A percentile compares a stretch with the other conserved stretches of the same genome.
phyloP scores from a whole-genome alignment of 2,797 vertebrate species.

The Amphiprion clarkii region DNA sequence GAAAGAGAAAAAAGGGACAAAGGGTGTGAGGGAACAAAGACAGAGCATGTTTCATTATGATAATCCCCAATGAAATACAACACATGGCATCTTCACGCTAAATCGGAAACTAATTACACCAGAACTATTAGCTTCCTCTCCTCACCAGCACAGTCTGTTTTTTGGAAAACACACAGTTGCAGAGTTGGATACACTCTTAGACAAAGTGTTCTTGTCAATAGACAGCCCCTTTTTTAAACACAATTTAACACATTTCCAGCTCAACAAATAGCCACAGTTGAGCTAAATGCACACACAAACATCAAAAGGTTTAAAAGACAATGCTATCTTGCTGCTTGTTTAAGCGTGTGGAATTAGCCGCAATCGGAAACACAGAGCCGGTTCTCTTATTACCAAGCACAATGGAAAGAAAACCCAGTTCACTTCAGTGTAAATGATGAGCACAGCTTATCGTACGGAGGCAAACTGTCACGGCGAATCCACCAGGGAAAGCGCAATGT shows the following conservation, averaged over 20 bases:
- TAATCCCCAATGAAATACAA: conserved; percentile 64
- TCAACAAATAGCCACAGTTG: background rate
- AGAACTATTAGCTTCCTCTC: conserved; percentile 61
- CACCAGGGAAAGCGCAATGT: conserved; percentile 41
- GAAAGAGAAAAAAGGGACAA: conserved; percentile 30
- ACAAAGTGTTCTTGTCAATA: conserved; percentile 6
- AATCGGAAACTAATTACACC: conserved; percentile 79
- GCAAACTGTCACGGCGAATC: conserved; percentile 66
- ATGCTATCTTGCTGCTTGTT: conserved; percentile 53
- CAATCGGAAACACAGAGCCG: conserved; percentile 43
- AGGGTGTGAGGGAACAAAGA: conserved; percentile 61
- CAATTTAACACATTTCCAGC: conserved; percentile 1
- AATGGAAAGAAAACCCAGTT: conserved; percentile 60
- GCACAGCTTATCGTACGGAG: conserved; percentile 65
- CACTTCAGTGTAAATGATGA: conserved; percentile 57
- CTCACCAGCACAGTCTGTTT: conserved; percentile 47
- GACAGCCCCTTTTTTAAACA: conserved; percentile 15
- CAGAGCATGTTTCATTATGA: conserved; percentile 66
- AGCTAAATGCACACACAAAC: conserved; percentile 11
- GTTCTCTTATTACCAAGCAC: conserved; percentile 64
- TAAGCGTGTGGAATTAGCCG: conserved; percentile 51
- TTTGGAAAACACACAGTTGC: conserved; percentile 40
- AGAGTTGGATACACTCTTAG: background rate
- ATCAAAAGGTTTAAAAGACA: conserved; percentile 62
- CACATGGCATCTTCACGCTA: conserved; percentile 77